Conservation (phyloP, 2,888 invertebrate genomes). For the Lithophane socia region DNA sequence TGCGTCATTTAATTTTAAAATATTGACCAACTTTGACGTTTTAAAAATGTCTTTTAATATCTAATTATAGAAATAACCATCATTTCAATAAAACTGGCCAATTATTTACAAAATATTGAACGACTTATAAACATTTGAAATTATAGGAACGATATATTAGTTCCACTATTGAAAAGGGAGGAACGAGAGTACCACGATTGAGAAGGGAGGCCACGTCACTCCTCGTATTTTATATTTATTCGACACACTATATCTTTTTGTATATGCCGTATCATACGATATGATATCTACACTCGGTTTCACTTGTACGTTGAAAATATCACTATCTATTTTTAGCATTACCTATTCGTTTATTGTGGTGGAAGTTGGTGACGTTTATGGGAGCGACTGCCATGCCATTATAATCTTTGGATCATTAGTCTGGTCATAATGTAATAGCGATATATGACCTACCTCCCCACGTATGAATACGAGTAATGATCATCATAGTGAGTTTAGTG, state of each 20-base stretch:
- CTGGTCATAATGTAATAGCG: too few species aligned
- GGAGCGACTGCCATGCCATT: constrained; percentile 29
- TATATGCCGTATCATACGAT: not conserved
- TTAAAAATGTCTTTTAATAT: not conserved
- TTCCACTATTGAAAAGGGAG: not conserved
- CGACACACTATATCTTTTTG: not conserved
- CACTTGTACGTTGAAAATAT: not conserved
- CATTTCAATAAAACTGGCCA: not conserved
- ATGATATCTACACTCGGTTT: not conserved
- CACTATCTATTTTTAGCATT: constrained; percentile 14
- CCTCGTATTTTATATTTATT: not conserved
- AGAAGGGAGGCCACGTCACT: not conserved
- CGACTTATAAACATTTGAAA: not conserved
- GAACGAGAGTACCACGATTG: not conserved
- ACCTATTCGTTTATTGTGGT: too few species aligned
- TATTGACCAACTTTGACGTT: not conserved
- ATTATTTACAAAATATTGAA: not conserved
- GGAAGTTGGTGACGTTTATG: constrained; percentile 9
- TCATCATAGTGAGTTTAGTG: too few species aligned
- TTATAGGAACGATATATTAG: too few species aligned
- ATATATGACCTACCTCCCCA: too few species aligned
- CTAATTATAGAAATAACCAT: not conserved
- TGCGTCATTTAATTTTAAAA: not conserved
- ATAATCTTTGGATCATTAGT: too few species aligned
- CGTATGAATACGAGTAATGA: too few species aligned